Evolutionary conservation across 2,888 invertebrate species (phyloP).

Genomic region (Lycophotia porphyrea): DNA sequence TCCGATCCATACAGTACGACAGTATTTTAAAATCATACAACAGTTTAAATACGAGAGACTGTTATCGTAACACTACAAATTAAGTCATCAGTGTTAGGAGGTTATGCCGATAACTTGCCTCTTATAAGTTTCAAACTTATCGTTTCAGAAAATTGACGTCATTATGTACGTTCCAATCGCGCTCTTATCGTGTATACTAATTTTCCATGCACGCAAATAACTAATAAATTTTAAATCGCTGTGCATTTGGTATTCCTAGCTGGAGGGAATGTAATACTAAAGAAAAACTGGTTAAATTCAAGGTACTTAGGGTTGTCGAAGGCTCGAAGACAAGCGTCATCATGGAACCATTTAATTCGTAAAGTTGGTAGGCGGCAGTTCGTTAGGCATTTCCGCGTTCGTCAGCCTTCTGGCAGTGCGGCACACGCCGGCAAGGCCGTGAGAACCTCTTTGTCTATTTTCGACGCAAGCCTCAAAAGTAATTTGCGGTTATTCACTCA

Average conservation of each 20-base stretch:
- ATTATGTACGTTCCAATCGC: constrained; percentile 52
- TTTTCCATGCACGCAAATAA: constrained; percentile 55
- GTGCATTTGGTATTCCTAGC: constrained; percentile 31
- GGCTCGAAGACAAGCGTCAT: constrained; percentile 66
- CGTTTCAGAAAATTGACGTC: constrained; percentile 60
- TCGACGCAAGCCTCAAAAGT: constrained; percentile 69
- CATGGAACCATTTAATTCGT: constrained; percentile 79
- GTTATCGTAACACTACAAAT: constrained; percentile 51
- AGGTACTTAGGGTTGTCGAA: constrained; percentile 58
- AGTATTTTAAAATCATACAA: constrained; percentile 6
- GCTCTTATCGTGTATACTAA: constrained; percentile 54
- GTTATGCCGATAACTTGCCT: constrained; percentile 61
- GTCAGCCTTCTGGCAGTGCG: constrained; percentile 81
- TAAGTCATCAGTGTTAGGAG: constrained; percentile 64
- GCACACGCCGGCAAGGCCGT: constrained; percentile 86
- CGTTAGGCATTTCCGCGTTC: constrained; percentile 83
- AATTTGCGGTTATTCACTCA: constrained; percentile 66
- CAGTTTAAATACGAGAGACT: constrained; percentile 25
- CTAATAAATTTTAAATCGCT: constrained; percentile 35
- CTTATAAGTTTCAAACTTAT: constrained; percentile 50
- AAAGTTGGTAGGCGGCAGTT: constrained; percentile 85
- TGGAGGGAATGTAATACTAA: constrained; percentile 10
- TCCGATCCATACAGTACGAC: too few species aligned
- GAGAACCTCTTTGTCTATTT: constrained; percentile 88
- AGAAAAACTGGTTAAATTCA: constrained; percentile 49